Evolutionary conservation across 2,888 invertebrate species (phyloP).

Genomic region (Temnothorax unifasciatus): DNA sequence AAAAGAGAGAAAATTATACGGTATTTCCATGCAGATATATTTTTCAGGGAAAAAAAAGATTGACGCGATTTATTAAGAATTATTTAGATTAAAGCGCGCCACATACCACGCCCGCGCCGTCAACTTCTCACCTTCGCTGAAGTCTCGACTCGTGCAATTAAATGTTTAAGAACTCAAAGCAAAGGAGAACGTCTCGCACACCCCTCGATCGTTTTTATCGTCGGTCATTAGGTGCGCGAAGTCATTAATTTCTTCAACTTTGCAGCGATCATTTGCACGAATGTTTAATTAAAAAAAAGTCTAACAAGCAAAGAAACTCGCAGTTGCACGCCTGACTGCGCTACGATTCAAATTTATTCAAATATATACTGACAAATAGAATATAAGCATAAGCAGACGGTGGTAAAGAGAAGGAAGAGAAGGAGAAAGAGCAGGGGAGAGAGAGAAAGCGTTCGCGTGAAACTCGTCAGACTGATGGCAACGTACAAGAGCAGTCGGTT

Average conservation of each 20-base stretch:
- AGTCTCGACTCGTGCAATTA: conserved; percentile 33
- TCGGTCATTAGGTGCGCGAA: conserved; percentile 33
- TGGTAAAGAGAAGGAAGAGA: conserved; percentile 36
- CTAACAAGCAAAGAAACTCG: conserved; percentile 19
- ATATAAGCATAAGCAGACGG: conserved; percentile 53
- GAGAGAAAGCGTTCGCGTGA: conserved; percentile 34
- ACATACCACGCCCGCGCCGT: neutral
- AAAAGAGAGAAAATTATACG: neutral
- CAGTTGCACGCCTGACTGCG: neutral
- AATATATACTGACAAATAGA: conserved; percentile 48
- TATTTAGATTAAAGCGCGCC: conserved; percentile 1
- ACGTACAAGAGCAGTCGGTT: conserved; percentile 32
- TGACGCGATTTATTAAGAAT: neutral
- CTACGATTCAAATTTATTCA: conserved; percentile 50
- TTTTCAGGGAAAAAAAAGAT: neutral
- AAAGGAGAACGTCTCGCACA: neutral
- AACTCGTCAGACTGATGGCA: conserved; percentile 38
- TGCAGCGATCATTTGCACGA: conserved; percentile 10
- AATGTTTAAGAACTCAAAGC: conserved; percentile 27
- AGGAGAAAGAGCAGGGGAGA: conserved; percentile 10
- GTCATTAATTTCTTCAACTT: conserved; percentile 51
- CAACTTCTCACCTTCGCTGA: conserved; percentile 20
- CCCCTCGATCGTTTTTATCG: conserved; percentile 1
- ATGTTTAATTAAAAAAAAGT: conserved; percentile 19
- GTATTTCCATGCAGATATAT: neutral